Percentiles rank a stretch among this genome's conserved stretches.
Conservation (phyloP, 2,888 invertebrate genomes). For the Acanthococcus lagerstroemiae region DNA sequence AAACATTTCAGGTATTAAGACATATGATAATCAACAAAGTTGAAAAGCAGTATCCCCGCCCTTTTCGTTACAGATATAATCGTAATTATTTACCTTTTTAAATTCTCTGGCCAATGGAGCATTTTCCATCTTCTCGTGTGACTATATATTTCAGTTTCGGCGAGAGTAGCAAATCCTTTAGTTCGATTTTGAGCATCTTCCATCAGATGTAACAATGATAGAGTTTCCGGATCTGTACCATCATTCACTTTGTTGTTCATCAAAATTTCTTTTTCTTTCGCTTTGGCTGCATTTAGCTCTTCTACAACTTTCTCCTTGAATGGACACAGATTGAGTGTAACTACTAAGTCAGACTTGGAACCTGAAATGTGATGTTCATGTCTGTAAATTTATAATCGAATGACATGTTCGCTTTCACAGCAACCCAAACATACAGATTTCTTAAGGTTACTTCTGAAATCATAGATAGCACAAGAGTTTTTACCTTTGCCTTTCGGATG, state of each 20-base stretch:
- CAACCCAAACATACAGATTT: background rate
- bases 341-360: constrained; percentile 47
- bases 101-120: constrained; percentile 90
- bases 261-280: constrained; percentile 38
- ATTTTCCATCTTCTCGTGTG: constrained; percentile 43
- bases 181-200: constrained; percentile 56
- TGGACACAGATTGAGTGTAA: constrained; percentile 87
- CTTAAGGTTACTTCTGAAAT: constrained; percentile 5
- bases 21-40: too few species aligned
- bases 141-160: constrained; percentile 42
- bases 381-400: too few species aligned
- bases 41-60: too few species aligned
- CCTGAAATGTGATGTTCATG: constrained; percentile 30
- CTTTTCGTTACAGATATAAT: too few species aligned
- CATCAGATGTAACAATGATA: constrained; percentile 42
- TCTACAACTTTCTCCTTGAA: constrained; percentile 89
- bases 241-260: constrained; percentile 39
- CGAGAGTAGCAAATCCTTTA: constrained; percentile 56
- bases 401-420: too few species aligned
- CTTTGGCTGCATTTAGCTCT: constrained; percentile 68
- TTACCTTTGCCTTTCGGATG: constrained; percentile 53
- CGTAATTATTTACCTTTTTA: constrained; percentile 59
- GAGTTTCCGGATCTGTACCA: constrained; percentile 33
- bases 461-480: background rate
- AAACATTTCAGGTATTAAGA: too few species aligned